phyloP scores from a whole-genome alignment of 2,113 vertebrate genomes.

The Oceanites oceanicus region DNA sequence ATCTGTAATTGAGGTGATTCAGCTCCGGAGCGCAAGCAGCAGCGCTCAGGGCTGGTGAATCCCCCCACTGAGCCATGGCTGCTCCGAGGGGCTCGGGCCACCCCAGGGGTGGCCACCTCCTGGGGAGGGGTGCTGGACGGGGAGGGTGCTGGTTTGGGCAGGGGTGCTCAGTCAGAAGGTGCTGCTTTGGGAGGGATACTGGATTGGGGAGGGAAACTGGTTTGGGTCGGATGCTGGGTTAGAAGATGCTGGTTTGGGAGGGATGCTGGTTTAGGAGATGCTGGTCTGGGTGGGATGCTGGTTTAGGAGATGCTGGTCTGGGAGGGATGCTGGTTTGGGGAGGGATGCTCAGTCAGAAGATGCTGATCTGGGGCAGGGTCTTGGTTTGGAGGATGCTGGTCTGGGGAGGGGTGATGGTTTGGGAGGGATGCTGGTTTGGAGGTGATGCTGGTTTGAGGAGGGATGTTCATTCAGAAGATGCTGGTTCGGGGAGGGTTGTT shows the following conservation, averaged over 20 bases:
- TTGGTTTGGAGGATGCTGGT: neutral
- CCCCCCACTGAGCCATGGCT: neutral
- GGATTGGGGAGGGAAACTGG: neutral
- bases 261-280: too few species aligned
- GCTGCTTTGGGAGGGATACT: neutral
- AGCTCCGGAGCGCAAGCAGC: neutral
- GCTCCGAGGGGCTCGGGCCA: neutral
- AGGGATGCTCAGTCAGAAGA: neutral
- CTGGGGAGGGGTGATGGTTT: neutral
- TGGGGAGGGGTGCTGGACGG: neutral
- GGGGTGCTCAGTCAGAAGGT: neutral
- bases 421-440: neutral
- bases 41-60: neutral
- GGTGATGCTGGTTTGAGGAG: too few species aligned
- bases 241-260: neutral
- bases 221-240: neutral
- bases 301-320: too few species aligned
- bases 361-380: neutral
- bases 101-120: neutral
- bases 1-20: conserved; percentile 45
- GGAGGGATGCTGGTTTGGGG: neutral
- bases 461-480: neutral
- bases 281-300: too few species aligned
- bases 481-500: neutral
- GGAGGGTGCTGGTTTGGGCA: too few species aligned